Conservation (phyloP, 2,113 vertebrate species). For the Marmota flaviventris region DNA sequence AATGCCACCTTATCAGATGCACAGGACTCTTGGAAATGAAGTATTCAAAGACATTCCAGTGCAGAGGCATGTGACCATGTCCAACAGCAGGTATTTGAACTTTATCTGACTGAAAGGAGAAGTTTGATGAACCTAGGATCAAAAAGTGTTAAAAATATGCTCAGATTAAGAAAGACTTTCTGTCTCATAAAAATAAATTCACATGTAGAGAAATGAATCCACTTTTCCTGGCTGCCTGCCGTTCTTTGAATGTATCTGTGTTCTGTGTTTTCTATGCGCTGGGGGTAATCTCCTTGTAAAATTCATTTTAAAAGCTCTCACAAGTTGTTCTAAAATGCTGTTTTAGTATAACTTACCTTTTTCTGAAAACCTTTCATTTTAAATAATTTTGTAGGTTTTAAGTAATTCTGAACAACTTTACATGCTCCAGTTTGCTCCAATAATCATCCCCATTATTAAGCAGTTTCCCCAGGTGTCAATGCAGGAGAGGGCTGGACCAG, state of each 20-base stretch:
- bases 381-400: slow-evolving; percentile 39
- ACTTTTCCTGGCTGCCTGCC: background rate
- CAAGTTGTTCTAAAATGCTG: background rate
- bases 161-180: background rate
- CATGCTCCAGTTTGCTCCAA: background rate
- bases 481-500: background rate
- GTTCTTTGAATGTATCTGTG: background rate
- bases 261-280: background rate
- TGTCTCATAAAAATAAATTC: background rate
- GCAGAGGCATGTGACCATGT: slow-evolving; percentile 83
- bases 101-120: slow-evolving; percentile 21
- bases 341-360: background rate
- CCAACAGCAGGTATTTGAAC: slow-evolving; percentile 76
- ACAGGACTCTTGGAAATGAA: slow-evolving; percentile 81
- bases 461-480: background rate
- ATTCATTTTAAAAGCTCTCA: background rate
- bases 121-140: background rate
- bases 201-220: background rate
- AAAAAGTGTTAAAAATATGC: background rate
- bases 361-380: background rate
- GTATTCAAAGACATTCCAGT: slow-evolving; percentile 75
- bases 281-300: background rate
- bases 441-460: background rate
- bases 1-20: slow-evolving; percentile 63
- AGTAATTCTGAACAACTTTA: background rate